phyloP scores from a whole-genome alignment of 1,140 invertebrate genomes.

The Sarcophaga peregrina region DNA sequence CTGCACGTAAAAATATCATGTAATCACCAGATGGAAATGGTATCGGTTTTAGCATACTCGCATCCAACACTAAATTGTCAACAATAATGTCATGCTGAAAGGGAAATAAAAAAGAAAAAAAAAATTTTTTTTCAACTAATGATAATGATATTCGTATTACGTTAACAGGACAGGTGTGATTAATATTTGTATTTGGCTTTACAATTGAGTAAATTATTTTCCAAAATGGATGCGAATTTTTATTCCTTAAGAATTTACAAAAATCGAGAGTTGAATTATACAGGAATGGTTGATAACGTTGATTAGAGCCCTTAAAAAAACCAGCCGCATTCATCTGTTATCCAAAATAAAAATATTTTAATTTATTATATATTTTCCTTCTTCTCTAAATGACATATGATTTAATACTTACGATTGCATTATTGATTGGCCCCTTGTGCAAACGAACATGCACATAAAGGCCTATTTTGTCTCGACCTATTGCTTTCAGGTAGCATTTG shows the following conservation, averaged over 20 bases:
- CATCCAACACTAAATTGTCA: constrained; percentile 51
- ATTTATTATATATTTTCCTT: not conserved
- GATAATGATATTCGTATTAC: no score
- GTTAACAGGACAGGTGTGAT: no score
- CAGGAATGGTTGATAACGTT: constrained; percentile 16
- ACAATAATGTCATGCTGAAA: constrained; percentile 53
- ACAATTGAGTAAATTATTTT: no score
- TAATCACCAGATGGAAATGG: constrained; percentile 53
- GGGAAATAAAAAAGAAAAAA: not conserved
- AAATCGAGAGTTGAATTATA: not conserved
- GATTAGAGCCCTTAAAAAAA: no score
- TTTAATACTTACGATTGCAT: constrained; percentile 43
- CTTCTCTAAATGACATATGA: not conserved
- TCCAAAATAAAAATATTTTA: no score
- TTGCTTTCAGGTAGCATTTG: constrained; percentile 48
- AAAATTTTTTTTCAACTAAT: no score
- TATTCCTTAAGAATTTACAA: no score
- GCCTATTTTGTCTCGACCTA: constrained; percentile 43
- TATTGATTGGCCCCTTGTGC: constrained; percentile 43
- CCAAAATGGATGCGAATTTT: no score
- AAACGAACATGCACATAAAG: constrained; percentile 37
- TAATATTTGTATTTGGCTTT: no score
- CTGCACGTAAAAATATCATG: constrained; percentile 51
- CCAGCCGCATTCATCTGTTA: not conserved
- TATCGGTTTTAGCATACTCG: constrained; percentile 46